A percentile compares a stretch with the other conserved stretches of the same genome.
phyloP scores from a whole-genome alignment of 2,888 invertebrate species.

The Orchestes rusci region DNA sequence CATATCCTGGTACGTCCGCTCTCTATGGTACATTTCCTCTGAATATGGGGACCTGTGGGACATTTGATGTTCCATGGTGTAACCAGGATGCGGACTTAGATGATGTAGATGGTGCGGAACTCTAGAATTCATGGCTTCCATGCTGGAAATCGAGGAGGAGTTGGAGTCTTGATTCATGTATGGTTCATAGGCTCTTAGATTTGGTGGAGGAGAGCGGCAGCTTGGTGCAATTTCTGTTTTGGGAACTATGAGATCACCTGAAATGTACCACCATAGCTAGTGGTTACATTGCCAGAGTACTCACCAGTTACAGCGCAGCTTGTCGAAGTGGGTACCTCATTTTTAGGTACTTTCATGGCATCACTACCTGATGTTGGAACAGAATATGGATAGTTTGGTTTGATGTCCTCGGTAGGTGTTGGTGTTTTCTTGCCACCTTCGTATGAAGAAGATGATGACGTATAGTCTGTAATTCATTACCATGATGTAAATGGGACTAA shows the following conservation, averaged over 20 bases:
- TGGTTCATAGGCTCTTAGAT: constrained; percentile 52
- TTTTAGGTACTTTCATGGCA: constrained; percentile 50
- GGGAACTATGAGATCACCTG: constrained; percentile 52
- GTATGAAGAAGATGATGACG: constrained; percentile 33
- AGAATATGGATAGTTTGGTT: constrained; percentile 35
- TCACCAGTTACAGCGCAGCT: constrained; percentile 43
- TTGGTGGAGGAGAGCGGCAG: constrained; percentile 48
- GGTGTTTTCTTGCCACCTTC: constrained; percentile 36
- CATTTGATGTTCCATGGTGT: constrained; percentile 46
- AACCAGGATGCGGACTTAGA: constrained; percentile 46
- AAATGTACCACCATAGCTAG: background rate
- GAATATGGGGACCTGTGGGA: constrained; percentile 55
- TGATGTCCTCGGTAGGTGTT: constrained; percentile 39
- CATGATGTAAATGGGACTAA: no score
- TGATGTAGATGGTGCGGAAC: constrained; percentile 45
- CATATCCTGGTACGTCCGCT: constrained; percentile 55
- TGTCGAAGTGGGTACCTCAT: constrained; percentile 39
- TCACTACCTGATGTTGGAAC: constrained; percentile 37
- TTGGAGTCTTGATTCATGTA: constrained; percentile 65
- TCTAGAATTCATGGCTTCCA: constrained; percentile 54
- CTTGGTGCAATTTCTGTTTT: constrained; percentile 53
- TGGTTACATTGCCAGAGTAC: no score
- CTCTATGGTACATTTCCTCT: constrained; percentile 46
- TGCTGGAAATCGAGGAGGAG: constrained; percentile 60
- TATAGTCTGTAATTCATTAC: constrained; percentile 15